A percentile compares a stretch with the other conserved stretches of the same genome.
Evolutionary conservation across 2,113 vertebrate genomes (phyloP).

Genomic region (Microtus oregoni): DNA sequence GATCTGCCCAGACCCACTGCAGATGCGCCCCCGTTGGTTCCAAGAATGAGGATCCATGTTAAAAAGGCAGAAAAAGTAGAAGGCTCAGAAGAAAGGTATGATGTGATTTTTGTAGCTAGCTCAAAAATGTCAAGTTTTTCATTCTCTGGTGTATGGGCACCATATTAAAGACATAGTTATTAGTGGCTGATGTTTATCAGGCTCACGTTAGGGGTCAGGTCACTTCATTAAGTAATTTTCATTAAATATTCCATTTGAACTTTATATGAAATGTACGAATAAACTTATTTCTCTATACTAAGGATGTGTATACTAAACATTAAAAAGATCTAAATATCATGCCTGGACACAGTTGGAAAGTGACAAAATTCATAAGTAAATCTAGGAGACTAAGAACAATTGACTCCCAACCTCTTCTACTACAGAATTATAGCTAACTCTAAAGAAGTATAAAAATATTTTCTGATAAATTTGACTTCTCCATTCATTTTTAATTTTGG

Average conservation of each 20-base stretch:
- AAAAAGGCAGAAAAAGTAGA: constrained; percentile 38
- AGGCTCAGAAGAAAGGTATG: constrained; percentile 25
- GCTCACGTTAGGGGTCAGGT: background rate
- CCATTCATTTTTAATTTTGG: background rate
- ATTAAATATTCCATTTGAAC: background rate
- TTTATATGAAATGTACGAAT: background rate
- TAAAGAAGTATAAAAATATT: background rate
- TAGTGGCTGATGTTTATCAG: background rate
- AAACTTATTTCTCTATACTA: background rate
- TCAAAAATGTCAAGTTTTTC: background rate
- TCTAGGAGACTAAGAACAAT: background rate
- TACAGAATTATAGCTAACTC: background rate
- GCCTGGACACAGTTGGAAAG: background rate
- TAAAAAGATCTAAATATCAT: background rate
- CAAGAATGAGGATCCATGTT: constrained; percentile 56
- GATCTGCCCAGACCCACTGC: constrained; percentile 32
- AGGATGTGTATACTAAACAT: background rate
- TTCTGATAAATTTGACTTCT: background rate
- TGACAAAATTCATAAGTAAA: background rate
- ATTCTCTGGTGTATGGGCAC: background rate
- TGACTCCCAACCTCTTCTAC: background rate
- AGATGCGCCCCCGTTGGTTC: constrained; percentile 61
- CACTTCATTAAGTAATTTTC: background rate
- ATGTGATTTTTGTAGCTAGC: background rate
- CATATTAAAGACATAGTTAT: background rate